A percentile compares a stretch with the other conserved stretches of the same genome.
phyloP scores from a whole-genome alignment of 1,140 invertebrate species.

The Apis cerana region DNA sequence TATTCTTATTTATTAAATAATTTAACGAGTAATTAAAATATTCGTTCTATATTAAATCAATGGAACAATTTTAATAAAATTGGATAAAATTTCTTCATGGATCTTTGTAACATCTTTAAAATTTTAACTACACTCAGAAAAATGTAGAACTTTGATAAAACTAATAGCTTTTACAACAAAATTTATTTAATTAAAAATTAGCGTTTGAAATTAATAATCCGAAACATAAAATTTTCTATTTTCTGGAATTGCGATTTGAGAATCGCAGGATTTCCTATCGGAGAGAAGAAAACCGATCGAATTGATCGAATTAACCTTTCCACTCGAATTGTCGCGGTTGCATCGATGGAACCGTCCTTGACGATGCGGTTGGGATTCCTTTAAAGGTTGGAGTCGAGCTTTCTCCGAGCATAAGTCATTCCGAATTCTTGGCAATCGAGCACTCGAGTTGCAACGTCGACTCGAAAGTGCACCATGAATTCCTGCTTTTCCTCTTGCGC shows the following conservation, averaged over 20 bases:
- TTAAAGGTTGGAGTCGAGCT: conserved; percentile 68
- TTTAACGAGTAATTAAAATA: no score
- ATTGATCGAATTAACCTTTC: conserved; percentile 61
- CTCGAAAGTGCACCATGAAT: conserved; percentile 37
- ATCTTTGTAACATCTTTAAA: no score
- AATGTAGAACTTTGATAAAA: no score
- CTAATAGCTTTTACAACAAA: no score
- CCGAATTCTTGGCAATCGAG: conserved; percentile 42
- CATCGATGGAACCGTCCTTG: conserved; percentile 68
- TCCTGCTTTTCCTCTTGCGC: conserved; percentile 14
- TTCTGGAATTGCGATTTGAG: no score
- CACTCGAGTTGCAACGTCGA: background rate
- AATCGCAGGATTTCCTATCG: background rate
- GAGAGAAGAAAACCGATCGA: background rate
- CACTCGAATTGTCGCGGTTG: conserved; percentile 47
- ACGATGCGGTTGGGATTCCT: conserved; percentile 61
- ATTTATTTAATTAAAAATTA: no score
- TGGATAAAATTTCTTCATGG: no score
- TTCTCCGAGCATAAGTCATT: conserved; percentile 64
- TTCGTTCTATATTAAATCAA: no score
- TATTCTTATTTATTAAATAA: background rate
- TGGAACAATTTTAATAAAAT: no score
- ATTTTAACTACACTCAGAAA: no score
- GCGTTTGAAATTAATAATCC: no score
- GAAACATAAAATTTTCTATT: no score